Evolutionary conservation across 2,113 vertebrate species (phyloP).

Genomic region (Lasiurus cinereus): DNA sequence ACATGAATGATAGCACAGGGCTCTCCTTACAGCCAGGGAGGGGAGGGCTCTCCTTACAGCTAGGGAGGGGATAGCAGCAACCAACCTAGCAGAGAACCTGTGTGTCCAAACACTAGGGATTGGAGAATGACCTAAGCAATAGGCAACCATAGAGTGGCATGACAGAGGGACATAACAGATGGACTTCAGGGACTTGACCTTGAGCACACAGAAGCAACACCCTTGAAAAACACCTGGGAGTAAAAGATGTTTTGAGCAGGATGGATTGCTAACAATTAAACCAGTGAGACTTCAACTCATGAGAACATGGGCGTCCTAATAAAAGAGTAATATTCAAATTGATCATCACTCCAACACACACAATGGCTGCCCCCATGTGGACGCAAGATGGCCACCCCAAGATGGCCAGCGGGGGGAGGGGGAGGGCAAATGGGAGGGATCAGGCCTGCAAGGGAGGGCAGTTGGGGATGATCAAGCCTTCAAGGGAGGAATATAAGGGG

Average conservation of each 20-base stretch:
- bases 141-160: no score
- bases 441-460: no score
- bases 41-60: not conserved
- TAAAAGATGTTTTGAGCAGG: not conserved
- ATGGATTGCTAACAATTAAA: not conserved
- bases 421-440: no score
- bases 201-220: not conserved
- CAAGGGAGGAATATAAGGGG: no score
- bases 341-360: no score
- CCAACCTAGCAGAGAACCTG: not conserved
- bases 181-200: not conserved
- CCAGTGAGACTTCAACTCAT: not conserved
- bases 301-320: not conserved
- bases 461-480: no score
- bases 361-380: no score
- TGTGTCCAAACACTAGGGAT: not conserved
- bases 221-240: not conserved
- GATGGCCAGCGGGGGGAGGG: no score
- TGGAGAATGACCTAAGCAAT: no score
- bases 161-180: not conserved
- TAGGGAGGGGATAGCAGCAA: not conserved
- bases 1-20: not conserved
- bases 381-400: no score
- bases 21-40: not conserved
- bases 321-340: no score